These are phyloP conservation scores for Drosophila meridiana DNA, from an alignment of 2,888 invertebrate genomes.

Conservation along the genomic window DNA sequence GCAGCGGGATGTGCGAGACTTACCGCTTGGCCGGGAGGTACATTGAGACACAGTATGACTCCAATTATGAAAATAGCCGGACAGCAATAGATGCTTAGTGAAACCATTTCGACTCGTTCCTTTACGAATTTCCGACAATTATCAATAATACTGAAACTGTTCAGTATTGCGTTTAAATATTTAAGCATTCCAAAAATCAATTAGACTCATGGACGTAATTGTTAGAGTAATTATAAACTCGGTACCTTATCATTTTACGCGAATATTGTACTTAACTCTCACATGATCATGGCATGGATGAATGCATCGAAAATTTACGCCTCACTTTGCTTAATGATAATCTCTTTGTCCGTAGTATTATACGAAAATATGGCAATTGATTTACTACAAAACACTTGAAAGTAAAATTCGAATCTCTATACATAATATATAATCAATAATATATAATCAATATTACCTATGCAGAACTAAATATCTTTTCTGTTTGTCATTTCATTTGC, in stretches of 20 bases:
- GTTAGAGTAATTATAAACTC: conserved; percentile 1
- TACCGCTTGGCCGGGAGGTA: conserved; percentile 31
- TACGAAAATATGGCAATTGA: background rate
- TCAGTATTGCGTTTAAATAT: conserved; percentile 6
- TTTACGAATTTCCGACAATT: conserved; percentile 4
- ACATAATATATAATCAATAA: too few relatives aligned
- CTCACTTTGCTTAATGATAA: background rate
- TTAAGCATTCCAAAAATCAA: conserved; percentile 16
- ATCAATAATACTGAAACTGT: background rate
- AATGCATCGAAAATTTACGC: background rate
- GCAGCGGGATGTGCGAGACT: conserved; percentile 12
- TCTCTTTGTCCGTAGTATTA: background rate
- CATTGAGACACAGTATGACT: background rate
- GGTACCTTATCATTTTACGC: background rate
- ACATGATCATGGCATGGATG: background rate
- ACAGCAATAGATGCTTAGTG: background rate
- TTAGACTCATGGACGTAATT: background rate
- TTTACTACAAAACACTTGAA: too few relatives aligned
- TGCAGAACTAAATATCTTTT: too few relatives aligned
- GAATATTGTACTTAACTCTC: background rate
- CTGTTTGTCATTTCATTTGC: too few relatives aligned
- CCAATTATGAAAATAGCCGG: conserved; percentile 5
- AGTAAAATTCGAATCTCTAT: too few relatives aligned
- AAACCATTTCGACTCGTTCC: conserved; percentile 17
- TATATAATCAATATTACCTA: too few relatives aligned